A percentile compares a stretch with the other conserved stretches of the same genome.
Evolutionary conservation across 92 coral and sea anemone species (phyloP).

Genomic region (Montipora capitata): DNA sequence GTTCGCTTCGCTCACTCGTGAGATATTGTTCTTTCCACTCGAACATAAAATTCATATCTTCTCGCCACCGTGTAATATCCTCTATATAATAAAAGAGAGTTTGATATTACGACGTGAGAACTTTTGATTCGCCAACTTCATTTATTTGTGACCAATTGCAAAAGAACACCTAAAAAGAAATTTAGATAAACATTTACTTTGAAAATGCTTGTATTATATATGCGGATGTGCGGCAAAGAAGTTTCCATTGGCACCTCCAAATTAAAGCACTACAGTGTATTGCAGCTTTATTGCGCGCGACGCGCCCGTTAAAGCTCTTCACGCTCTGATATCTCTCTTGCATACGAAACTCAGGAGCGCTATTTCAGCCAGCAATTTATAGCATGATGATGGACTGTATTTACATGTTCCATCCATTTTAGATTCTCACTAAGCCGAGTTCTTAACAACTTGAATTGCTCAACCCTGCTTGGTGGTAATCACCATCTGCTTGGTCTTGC

Average conservation of each 20-base stretch:
- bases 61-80: background rate
- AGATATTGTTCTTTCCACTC: too few species aligned
- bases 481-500: conserved; percentile 17
- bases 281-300: background rate
- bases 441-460: too few species aligned
- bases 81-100: background rate
- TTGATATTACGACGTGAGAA: background rate
- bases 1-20: too few species aligned
- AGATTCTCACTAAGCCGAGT: too few species aligned
- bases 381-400: too few species aligned
- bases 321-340: conserved; percentile 30
- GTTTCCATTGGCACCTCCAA: conserved; percentile 16
- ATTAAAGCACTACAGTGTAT: conserved; percentile 3
- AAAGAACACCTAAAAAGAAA: background rate
- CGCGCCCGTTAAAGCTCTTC: background rate
- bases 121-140: background rate
- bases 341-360: conserved; percentile 4
- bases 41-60: too few species aligned
- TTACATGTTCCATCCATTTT: too few species aligned
- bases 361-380: too few species aligned
- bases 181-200: conserved; percentile 5
- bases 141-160: background rate
- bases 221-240: conserved; percentile 4
- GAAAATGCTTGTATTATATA: background rate
- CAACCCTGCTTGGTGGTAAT: too few species aligned